Percentiles rank a stretch among this genome's conserved stretches.
Conservation (phyloP, 2,113 vertebrate species). For the Paracanthobrama guichenoti region DNA sequence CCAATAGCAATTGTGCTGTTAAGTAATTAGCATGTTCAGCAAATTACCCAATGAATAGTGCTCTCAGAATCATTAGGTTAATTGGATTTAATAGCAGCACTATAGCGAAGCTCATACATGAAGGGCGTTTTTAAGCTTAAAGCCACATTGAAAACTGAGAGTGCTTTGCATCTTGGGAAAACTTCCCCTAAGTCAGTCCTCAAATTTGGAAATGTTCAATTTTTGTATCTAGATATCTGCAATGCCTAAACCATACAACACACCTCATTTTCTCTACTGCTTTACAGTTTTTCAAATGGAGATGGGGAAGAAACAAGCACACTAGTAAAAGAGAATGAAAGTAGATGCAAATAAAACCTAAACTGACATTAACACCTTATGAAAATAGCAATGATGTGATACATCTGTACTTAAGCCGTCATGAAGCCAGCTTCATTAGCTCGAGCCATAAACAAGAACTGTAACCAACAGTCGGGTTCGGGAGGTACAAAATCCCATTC, state of each 20-base stretch:
- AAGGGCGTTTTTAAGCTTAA: background rate
- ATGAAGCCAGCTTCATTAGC: background rate
- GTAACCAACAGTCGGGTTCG: background rate
- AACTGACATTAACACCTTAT: background rate
- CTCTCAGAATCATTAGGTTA: slow-evolving; percentile 18
- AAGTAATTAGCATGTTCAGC: background rate
- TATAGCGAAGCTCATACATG: background rate
- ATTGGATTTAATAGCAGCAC: background rate
- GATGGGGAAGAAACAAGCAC: background rate
- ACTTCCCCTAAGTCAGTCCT: background rate
- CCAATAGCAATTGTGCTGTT: slow-evolving; percentile 30
- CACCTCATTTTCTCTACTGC: background rate
- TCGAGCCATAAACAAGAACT: slow-evolving; percentile 2
- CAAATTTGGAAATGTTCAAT: background rate
- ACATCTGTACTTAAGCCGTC: background rate
- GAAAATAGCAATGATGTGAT: background rate
- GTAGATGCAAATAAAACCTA: background rate
- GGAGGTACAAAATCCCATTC: background rate
- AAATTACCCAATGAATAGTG: slow-evolving; percentile 27
- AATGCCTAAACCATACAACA: background rate
- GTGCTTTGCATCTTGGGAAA: background rate
- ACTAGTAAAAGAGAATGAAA: background rate
- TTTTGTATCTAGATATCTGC: background rate
- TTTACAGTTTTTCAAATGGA: background rate
- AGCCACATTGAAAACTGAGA: background rate